These are phyloP conservation scores for Chlorodrepanis virens DNA, from an alignment of 2,113 vertebrate genomes.

Conservation along the genomic window DNA sequence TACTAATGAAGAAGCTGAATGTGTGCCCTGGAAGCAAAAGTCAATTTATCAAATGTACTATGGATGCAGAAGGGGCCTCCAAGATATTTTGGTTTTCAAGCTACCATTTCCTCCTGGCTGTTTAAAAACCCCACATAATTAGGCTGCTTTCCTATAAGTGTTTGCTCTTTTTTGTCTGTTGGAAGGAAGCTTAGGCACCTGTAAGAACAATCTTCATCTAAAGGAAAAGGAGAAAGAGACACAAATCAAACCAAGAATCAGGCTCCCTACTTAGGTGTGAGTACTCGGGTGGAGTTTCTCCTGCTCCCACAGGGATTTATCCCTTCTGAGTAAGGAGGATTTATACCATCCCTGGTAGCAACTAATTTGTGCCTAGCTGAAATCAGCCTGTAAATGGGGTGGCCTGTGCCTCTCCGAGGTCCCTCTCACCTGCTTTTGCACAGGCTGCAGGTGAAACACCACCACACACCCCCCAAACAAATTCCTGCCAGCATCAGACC, in stretches of 20 bases:
- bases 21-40: background rate
- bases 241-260: background rate
- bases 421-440: background rate
- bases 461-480: accelerated
- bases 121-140: background rate
- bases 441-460: background rate
- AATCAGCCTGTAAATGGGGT: background rate
- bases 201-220: background rate
- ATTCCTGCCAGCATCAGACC: background rate
- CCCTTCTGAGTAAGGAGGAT: background rate
- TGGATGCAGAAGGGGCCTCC: background rate
- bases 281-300: accelerated
- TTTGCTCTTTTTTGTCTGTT: background rate
- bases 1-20: background rate
- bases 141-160: background rate
- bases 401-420: background rate
- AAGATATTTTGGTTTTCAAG: background rate
- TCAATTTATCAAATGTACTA: background rate
- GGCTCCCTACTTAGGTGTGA: background rate
- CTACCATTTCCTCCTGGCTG: background rate
- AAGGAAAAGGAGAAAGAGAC: background rate
- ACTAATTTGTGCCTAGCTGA: accelerated
- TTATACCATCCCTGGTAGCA: background rate
- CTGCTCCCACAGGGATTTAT: background rate
- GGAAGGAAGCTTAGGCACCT: background rate